Percentiles rank a stretch among this genome's conserved stretches.
phyloP scores from a whole-genome alignment of 2,797 vertebrate genomes.

The Hippocampus kuda region DNA sequence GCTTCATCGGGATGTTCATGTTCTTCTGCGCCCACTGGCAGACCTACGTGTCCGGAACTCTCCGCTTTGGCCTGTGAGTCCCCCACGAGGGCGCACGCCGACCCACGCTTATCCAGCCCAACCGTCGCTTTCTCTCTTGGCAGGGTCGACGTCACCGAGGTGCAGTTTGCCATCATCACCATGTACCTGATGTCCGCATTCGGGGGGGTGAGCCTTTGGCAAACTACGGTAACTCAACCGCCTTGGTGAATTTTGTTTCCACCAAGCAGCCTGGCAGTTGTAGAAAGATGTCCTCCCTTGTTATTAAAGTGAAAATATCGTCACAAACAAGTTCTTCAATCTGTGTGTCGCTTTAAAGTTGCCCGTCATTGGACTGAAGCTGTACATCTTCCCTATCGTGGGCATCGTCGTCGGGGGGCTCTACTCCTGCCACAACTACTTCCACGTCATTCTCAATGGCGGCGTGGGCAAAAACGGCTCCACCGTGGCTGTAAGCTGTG shows the following conservation, averaged over 20 bases:
- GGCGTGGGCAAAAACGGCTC: slow-evolving; percentile 97
- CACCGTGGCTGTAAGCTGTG: slow-evolving; percentile 85
- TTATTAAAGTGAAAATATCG: too few relatives aligned
- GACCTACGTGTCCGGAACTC: slow-evolving; percentile 91
- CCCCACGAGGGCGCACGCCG: not conserved
- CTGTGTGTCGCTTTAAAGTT: slow-evolving; percentile 59
- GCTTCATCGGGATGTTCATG: slow-evolving; percentile 91
- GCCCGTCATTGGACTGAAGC: slow-evolving; percentile 73
- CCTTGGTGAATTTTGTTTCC: too few relatives aligned
- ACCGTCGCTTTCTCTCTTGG: not conserved
- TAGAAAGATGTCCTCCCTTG: too few relatives aligned
- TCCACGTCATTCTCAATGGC: slow-evolving; percentile 86
- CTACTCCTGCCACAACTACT: slow-evolving; percentile 89
- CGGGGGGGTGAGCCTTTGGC: slow-evolving; percentile 81
- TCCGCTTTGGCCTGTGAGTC: slow-evolving; percentile 91
- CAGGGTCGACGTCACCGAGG: slow-evolving; percentile 93
- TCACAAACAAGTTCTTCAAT: not conserved
- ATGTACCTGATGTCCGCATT: slow-evolving; percentile 82
- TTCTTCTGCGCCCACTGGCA: slow-evolving; percentile 99
- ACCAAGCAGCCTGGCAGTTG: not conserved
- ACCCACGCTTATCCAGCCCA: not conserved
- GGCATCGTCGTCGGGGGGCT: slow-evolving; percentile 81
- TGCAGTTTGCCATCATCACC: slow-evolving; percentile 79
- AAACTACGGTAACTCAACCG: slow-evolving; percentile 67
- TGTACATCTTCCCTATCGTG: slow-evolving; percentile 77